Base-by-base conservation (phyloP, 2,797 vertebrate genomes). In the Dendrocincla tyrannina region DNA sequence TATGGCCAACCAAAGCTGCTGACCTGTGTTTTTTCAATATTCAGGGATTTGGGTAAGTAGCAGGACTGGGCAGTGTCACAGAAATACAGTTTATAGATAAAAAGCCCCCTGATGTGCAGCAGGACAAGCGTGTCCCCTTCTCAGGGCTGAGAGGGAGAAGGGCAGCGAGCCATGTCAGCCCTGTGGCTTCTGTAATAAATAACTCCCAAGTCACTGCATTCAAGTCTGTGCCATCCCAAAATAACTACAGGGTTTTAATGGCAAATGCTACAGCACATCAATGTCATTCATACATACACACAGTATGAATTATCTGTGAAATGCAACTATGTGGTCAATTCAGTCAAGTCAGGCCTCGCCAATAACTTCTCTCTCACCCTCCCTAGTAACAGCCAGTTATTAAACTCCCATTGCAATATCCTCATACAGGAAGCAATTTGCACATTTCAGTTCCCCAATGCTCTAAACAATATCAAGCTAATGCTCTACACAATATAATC, bases 271-370 rank as follows among this genome's bases (percentile, higher is more conserved):
- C 3, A 83, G 82, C 11, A 4, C 32, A 55, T 5, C 53, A 10
- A 1, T 19, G 33, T 7, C 25, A 47, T 3, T 20, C 9, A 8
- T 0, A 9, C 30, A 15, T 5, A 59, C 3, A 10, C 1, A 32
- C 9, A 77, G 33, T 0, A n/a, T 4, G 28, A 52, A 19, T 27
- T 28, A 59, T 4, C 55, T 33, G 2, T 17, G 72, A 69, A 66
- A 69, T 9, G 5, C n/a, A 73, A n/a, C 19, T 68, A 33, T 1
- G 2, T 5, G 53, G 23, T 50, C 19, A 7, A 64, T 23, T 62
- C 62, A 7, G 58, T 13, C 70, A 69, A 41, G 9, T n/a, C 66
- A 64, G 37, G 55, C 27, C 50, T 73, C 49, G 37, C 2, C 6
- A 22, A n/a, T 4, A 9, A 55, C 25, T 53, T 35, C 17, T 17